A percentile compares a stretch with the other conserved stretches of the same genome.
These are phyloP conservation scores for Cichlasoma orientale DNA, from an alignment of 2,797 vertebrate genomes.

Conservation along the genomic window DNA sequence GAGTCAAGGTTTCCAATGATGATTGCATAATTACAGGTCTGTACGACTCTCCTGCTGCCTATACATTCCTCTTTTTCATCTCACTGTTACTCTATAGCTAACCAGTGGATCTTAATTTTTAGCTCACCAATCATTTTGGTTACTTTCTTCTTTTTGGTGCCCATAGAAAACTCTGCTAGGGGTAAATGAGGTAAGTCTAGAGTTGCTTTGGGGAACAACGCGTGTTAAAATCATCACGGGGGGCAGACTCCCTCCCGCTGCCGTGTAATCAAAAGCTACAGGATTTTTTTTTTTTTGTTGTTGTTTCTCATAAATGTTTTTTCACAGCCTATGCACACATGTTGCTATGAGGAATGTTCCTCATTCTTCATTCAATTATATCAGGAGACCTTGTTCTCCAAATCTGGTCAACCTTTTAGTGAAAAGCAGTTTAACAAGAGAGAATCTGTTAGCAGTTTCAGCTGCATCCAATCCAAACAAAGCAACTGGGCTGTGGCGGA, in stretches of 20 bases:
- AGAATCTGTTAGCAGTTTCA: slow-evolving; percentile 61
- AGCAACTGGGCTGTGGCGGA: slow-evolving; percentile 52
- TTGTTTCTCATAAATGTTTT: slow-evolving; percentile 40
- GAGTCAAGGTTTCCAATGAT: slow-evolving; percentile 51
- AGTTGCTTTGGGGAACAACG: slow-evolving; percentile 37
- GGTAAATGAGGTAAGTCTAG: slow-evolving; percentile 46
- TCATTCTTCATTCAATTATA: slow-evolving; percentile 60
- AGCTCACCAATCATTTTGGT: slow-evolving; percentile 4
- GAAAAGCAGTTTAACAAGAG: slow-evolving; percentile 61
- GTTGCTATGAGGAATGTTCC: slow-evolving; percentile 53
- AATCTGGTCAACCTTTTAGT: slow-evolving; percentile 50
- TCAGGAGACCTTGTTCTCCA: slow-evolving; percentile 47
- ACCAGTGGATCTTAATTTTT: slow-evolving; percentile 4
- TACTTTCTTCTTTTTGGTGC: background rate
- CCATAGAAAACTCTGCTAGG: slow-evolving; percentile 42
- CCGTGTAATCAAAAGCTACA: slow-evolving; percentile 54
- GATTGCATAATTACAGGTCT: slow-evolving; percentile 54
- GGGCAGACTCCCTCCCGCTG: slow-evolving; percentile 19
- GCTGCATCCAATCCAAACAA: slow-evolving; percentile 67
- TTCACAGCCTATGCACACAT: slow-evolving; percentile 27
- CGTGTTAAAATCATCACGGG: slow-evolving; percentile 58
- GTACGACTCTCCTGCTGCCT: slow-evolving; percentile 28
- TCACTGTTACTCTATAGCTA: background rate
- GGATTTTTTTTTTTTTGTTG: background rate
- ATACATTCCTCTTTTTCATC: slow-evolving; percentile 9